A percentile compares a stretch with the other conserved stretches of the same genome.
phyloP scores from a whole-genome alignment of 2,888 invertebrate species.

The Andrena marginata region DNA sequence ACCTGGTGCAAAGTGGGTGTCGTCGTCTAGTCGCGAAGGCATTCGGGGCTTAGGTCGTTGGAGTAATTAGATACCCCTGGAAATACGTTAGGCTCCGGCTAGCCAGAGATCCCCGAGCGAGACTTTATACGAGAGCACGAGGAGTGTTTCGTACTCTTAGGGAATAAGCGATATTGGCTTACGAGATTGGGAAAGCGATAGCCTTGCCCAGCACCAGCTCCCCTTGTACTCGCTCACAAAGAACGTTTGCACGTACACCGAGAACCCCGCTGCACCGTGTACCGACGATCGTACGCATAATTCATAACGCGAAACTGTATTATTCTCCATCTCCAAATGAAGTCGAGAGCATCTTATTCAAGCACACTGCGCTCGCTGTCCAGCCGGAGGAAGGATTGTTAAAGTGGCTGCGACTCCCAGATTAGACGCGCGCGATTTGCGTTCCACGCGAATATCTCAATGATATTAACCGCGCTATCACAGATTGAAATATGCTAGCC shows the following conservation, averaged over 20 bases:
- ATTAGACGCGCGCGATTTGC: constrained; percentile 2
- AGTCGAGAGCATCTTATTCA: constrained; percentile 15
- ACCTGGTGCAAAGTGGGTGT: constrained; percentile 33
- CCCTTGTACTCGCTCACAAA: constrained; percentile 39
- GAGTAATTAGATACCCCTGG: constrained; percentile 84
- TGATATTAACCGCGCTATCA: constrained; percentile 32
- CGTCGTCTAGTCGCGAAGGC: constrained; percentile 69
- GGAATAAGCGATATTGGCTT: constrained; percentile 73
- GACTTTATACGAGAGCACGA: constrained; percentile 55
- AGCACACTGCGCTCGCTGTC: neutral
- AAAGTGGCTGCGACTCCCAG: neutral
- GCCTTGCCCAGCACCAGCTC: constrained; percentile 58
- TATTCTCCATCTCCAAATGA: constrained; percentile 1
- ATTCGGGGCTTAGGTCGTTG: constrained; percentile 72
- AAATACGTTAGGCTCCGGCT: constrained; percentile 78
- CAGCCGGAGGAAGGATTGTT: constrained; percentile 14
- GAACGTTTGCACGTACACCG: constrained; percentile 20
- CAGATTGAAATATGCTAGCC: constrained; percentile 31
- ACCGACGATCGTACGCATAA: constrained; percentile 45
- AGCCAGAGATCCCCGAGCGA: constrained; percentile 63
- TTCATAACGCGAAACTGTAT: constrained; percentile 38
- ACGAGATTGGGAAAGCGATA: constrained; percentile 75
- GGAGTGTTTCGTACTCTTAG: constrained; percentile 59
- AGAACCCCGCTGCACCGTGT: constrained; percentile 9
- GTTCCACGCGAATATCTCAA: constrained; percentile 45